phyloP scores from a whole-genome alignment of 1,140 invertebrate genomes.

The Holotrichia oblita region DNA sequence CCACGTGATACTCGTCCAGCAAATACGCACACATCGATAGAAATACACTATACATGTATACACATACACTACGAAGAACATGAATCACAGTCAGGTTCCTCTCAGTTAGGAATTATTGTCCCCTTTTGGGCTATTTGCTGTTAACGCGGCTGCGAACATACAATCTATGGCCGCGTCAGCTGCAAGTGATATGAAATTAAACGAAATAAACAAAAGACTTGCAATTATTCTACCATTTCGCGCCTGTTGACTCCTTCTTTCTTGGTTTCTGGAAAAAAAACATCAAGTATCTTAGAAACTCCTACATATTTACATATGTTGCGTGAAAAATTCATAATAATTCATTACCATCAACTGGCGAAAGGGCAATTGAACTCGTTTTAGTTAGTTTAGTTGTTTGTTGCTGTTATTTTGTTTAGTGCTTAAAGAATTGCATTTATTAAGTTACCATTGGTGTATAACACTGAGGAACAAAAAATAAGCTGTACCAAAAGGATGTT shows the following conservation, averaged over 20 bases:
- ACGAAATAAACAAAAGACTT: constrained; percentile 43
- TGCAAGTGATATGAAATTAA: constrained; percentile 47
- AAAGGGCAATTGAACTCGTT: neutral
- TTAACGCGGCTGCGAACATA: constrained; percentile 50
- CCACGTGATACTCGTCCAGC: neutral
- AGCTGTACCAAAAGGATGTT: too few species aligned
- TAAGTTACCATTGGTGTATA: too few species aligned
- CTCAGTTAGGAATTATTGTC: constrained; percentile 54
- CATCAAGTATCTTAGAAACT: too few species aligned
- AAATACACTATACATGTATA: neutral
- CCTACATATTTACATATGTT: too few species aligned
- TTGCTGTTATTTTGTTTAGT: too few species aligned
- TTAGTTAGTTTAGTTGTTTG: too few species aligned
- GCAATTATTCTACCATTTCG: constrained; percentile 36
- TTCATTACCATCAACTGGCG: neutral
- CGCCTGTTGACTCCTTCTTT: neutral
- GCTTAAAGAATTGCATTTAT: too few species aligned
- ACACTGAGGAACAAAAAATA: too few species aligned
- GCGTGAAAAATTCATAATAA: too few species aligned
- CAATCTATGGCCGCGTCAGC: constrained; percentile 53
- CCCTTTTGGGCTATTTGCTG: constrained; percentile 53
- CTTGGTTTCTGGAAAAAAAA: neutral
- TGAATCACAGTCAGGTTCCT: constrained; percentile 50
- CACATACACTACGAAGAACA: constrained; percentile 8
- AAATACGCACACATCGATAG: neutral